A percentile compares a stretch with the other conserved stretches of the same genome.
These are phyloP conservation scores for Diabrotica balteata DNA, from an alignment of 2,888 invertebrate species.

Conservation along the genomic window DNA sequence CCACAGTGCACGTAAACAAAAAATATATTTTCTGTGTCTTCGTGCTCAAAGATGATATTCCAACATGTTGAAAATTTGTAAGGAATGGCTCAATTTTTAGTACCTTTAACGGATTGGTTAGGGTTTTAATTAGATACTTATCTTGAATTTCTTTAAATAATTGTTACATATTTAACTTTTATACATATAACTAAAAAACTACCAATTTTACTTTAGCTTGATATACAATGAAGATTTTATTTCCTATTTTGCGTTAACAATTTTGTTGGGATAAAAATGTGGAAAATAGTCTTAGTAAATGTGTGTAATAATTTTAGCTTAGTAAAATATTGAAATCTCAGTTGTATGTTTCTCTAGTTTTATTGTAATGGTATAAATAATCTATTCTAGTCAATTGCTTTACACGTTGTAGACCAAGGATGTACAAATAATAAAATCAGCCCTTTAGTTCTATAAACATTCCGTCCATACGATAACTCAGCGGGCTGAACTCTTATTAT, in stretches of 20 bases:
- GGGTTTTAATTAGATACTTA: conserved; percentile 17
- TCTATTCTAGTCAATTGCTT: conserved; percentile 4
- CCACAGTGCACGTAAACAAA: neutral
- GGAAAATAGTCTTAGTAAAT: conserved; percentile 1
- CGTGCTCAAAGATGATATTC: neutral
- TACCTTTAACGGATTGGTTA: conserved; percentile 23
- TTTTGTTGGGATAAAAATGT: neutral
- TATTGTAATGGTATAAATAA: no score
- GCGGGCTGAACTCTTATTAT: no score
- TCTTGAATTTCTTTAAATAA: conserved; percentile 11
- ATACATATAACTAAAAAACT: no score
- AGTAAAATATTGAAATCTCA: neutral
- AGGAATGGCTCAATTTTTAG: conserved; percentile 29
- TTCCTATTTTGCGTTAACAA: no score
- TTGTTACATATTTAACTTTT: no score
- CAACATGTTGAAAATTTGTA: conserved; percentile 11
- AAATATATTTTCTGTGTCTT: neutral
- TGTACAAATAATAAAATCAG: no score
- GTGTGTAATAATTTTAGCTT: conserved; percentile 3
- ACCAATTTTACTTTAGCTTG: no score
- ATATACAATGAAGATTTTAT: no score
- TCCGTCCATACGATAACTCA: no score
- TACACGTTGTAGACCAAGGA: no score
- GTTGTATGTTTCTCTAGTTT: neutral
- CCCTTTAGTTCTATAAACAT: no score